Percentiles rank a stretch among this genome's conserved stretches.
Evolutionary conservation across 1,140 invertebrate genomes (phyloP).

Genomic region (Sycobia sp.): DNA sequence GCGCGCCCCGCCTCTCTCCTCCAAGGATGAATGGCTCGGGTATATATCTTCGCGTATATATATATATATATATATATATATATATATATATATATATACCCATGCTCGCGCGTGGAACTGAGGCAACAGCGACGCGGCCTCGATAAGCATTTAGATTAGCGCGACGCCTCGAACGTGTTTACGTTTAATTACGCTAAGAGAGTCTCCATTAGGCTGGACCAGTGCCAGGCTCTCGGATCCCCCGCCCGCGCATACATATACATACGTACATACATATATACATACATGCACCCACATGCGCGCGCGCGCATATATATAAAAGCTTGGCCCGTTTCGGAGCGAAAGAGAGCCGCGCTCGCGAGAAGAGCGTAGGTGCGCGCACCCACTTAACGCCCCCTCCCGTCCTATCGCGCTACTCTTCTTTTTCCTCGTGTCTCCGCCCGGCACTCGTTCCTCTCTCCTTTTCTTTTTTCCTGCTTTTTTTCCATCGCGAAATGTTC

Average conservation of each 20-base stretch:
- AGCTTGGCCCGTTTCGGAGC: not conserved
- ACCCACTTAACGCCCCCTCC: slow-evolving; percentile 10
- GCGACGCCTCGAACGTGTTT: slow-evolving; percentile 61
- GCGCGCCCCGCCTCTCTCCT: no score
- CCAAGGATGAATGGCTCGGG: slow-evolving; percentile 43
- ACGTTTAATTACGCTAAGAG: slow-evolving; percentile 64
- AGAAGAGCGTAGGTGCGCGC: not conserved
- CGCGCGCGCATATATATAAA: no score
- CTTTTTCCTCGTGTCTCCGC: not conserved
- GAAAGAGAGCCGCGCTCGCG: not conserved
- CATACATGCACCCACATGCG: no score
- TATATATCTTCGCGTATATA: no score
- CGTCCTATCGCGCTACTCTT: not conserved
- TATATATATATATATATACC: no score
- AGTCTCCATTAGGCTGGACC: slow-evolving; percentile 62
- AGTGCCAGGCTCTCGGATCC: slow-evolving; percentile 48
- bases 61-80: no score
- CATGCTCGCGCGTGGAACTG: slow-evolving; percentile 41
- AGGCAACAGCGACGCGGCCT: slow-evolving; percentile 53
- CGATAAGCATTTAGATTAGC: slow-evolving; percentile 61
- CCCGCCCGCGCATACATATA: no score
- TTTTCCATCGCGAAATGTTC: not conserved
- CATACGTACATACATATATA: no score
- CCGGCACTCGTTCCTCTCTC: not conserved
- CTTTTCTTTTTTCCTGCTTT: slow-evolving; percentile 11